Base-by-base conservation (phyloP, 2,888 invertebrate genomes). In the Trachelus tabidus region DNA sequence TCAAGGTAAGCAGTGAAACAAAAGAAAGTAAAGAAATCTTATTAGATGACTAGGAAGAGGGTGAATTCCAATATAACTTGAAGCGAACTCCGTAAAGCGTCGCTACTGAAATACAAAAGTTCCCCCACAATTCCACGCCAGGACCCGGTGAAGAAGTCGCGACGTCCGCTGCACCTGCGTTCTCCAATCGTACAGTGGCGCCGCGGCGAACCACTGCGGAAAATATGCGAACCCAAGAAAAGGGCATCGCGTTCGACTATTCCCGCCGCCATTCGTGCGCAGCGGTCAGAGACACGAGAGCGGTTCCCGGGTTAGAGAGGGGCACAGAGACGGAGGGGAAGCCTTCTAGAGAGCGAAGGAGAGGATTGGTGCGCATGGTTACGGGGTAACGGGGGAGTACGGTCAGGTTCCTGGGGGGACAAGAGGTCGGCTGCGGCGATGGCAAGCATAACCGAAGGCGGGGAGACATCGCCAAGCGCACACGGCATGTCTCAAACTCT, bases 181-280 rank as follows among this genome's bases (percentile, higher is more conserved):
- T 69, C 76, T 77, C 73, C 15, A 73, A 77, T 86, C 81, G 89
- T 86, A 83, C 82, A 81, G 88, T 89, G 87, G 89, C 86, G 87
- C 87, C 85, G 75, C 79, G 80, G 56, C 68, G 73, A 79, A 80
- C 77, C 73, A 56, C 75, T 56, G 77, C 85, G 86, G 83, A 79
- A 90, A 89, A 87, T 86, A 88, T 87, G 85, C 79, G 82, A 87
- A 84, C 73, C 82, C 75, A 37, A 35, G 82, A 79, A 83, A 84
- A 84, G 84, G 82, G 83, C 85, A 84, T 82, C 81, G 85, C 82
- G 85, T 86, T 89, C 89, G 89, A 84, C 86, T 83, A 85, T 86
- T 87, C 84, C 83, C 88, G 89, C 84, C 85, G 86, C 84, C 85
- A 85, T 88, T 93, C 93, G 93, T 93, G 93, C 93, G 92, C 93